Evolutionary conservation across 2,888 invertebrate species (phyloP).

Genomic region (Heteromurus nitidus): DNA sequence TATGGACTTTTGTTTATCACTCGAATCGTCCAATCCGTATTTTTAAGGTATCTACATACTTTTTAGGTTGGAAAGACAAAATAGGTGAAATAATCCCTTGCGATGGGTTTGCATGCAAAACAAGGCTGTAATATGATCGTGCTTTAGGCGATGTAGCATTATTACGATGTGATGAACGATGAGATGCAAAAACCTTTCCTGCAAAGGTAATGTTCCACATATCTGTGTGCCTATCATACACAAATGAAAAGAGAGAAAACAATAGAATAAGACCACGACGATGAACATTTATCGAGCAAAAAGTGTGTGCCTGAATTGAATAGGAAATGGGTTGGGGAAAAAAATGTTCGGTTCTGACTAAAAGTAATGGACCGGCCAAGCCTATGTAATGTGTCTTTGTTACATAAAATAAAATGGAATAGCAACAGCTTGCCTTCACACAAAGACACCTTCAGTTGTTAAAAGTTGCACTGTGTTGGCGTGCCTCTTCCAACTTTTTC

Average conservation of each 20-base stretch:
- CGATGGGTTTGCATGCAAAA: constrained; percentile 9
- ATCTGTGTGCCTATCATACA: no score
- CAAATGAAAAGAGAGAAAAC: neutral
- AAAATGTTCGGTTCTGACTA: no score
- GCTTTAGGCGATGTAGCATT: neutral
- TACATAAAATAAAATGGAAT: no score
- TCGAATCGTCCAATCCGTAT: no score
- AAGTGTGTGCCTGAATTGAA: constrained; percentile 13
- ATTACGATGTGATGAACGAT: neutral
- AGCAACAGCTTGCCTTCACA: constrained; percentile 30
- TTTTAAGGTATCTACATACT: no score
- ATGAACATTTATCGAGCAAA: neutral
- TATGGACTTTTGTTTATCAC: constrained; percentile 17
- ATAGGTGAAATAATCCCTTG: no score
- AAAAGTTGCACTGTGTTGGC: neutral
- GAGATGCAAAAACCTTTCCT: no score
- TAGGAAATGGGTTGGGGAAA: neutral
- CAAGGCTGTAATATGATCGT: constrained; percentile 2
- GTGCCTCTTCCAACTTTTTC: constrained; percentile 23
- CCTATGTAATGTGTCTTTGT: neutral
- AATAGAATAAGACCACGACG: neutral
- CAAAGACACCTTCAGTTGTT: neutral
- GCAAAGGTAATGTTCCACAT: no score
- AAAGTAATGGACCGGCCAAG: no score
- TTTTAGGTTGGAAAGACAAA: constrained; percentile 1